These are phyloP conservation scores for Gasterosteus nipponicus DNA, from an alignment of 2,113 vertebrate species.

Conservation along the genomic window DNA sequence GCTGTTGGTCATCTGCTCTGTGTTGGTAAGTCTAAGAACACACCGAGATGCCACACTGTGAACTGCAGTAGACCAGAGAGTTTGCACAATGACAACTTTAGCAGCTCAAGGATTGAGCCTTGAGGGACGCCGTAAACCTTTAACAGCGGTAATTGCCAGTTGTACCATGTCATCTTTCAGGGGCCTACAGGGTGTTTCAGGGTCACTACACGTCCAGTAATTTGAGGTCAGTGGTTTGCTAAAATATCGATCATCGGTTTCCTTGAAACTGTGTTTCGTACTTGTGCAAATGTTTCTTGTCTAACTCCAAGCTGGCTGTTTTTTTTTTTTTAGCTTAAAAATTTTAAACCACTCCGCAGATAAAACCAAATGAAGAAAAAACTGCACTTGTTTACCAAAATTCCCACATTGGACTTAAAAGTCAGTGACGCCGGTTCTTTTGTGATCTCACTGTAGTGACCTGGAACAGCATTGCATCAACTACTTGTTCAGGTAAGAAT, in stretches of 20 bases:
- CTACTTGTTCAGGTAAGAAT: slow-evolving; percentile 93
- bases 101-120: background rate
- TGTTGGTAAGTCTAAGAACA: slow-evolving; percentile 83
- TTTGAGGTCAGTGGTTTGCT: slow-evolving; percentile 83
- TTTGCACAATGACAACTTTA: background rate
- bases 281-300: background rate
- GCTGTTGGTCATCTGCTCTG: slow-evolving; percentile 87
- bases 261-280: background rate
- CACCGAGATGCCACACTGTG: background rate
- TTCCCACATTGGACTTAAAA: background rate
- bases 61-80: background rate
- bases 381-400: background rate
- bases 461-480: slow-evolving; percentile 94
- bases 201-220: slow-evolving; percentile 81
- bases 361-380: background rate
- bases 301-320: background rate
- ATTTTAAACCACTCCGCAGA: background rate
- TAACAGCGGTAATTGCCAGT: background rate
- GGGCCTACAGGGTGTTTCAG: slow-evolving; percentile 87
- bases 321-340: background rate
- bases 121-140: slow-evolving; percentile 7
- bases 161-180: slow-evolving; percentile 74
- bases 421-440: background rate
- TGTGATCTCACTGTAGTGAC: slow-evolving; percentile 80
- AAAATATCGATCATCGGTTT: background rate